Percentiles rank a stretch among this genome's conserved stretches.
Evolutionary conservation across 1,140 invertebrate species (phyloP).

Genomic region (Matsumurasca onukii): DNA sequence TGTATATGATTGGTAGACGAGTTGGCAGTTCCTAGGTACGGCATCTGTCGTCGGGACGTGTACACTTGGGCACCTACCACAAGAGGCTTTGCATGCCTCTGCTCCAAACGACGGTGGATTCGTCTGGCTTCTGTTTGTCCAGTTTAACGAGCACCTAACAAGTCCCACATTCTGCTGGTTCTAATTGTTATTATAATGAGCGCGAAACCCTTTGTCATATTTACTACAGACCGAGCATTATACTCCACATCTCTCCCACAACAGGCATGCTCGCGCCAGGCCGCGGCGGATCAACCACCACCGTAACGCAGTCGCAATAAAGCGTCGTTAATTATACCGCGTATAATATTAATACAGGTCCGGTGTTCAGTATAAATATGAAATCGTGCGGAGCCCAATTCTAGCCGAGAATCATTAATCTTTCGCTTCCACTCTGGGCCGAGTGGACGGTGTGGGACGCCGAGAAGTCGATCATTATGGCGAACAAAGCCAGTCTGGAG

Average conservation of each 20-base stretch:
- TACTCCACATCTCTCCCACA: background rate
- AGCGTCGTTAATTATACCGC: background rate
- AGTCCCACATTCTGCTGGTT: slow-evolving; percentile 1
- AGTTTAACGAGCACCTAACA: slow-evolving; percentile 10
- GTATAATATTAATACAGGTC: slow-evolving; percentile 19
- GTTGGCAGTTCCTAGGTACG: too few relatives aligned
- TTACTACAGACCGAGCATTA: slow-evolving; percentile 1
- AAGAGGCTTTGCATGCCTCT: too few relatives aligned
- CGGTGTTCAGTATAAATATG: slow-evolving; percentile 17
- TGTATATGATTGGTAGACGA: too few relatives aligned
- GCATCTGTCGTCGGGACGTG: too few relatives aligned
- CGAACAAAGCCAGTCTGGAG: slow-evolving; percentile 13
- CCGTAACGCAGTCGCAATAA: background rate
- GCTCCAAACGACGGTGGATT: background rate
- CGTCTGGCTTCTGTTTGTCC: slow-evolving; percentile 1
- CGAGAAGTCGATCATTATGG: slow-evolving; percentile 9
- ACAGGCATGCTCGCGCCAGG: background rate
- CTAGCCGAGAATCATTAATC: slow-evolving; percentile 6
- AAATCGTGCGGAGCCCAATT: slow-evolving; percentile 14
- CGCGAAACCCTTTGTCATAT: slow-evolving; percentile 18
- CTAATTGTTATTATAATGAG: slow-evolving; percentile 22
- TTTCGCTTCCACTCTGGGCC: too few relatives aligned
- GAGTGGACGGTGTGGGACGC: background rate
- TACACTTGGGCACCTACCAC: too few relatives aligned
- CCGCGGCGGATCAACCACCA: background rate